Evolutionary conservation across 2,113 vertebrate species (phyloP).

Genomic region (Epinephelus cyanopodus): DNA sequence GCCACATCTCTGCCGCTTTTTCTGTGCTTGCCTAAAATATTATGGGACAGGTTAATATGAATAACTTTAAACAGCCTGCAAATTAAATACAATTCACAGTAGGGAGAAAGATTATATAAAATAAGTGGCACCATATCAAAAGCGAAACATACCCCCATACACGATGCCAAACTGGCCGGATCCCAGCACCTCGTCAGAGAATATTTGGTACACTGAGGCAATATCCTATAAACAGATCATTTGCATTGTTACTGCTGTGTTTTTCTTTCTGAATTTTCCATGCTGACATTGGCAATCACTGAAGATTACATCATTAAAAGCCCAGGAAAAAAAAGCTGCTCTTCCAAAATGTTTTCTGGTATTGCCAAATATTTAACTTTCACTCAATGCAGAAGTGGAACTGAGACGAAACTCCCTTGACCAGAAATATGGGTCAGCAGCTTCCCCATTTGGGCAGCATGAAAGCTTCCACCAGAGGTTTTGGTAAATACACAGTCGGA

Average conservation of each 20-base stretch:
- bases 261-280: slow-evolving; percentile 37
- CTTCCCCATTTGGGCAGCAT: slow-evolving; percentile 52
- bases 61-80: rapidly evolving
- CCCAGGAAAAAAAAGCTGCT: neutral
- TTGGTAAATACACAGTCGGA: slow-evolving; percentile 26
- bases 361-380: slow-evolving; percentile 64
- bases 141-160: slow-evolving; percentile 90
- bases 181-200: slow-evolving; percentile 98
- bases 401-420: slow-evolving; percentile 19
- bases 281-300: slow-evolving; percentile 10
- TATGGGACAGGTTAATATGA: rapidly evolving
- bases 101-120: neutral
- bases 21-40: slow-evolving; percentile 92
- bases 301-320: slow-evolving; percentile 41
- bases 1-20: slow-evolving; percentile 98
- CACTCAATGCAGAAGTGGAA: slow-evolving; percentile 67
- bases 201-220: slow-evolving; percentile 98
- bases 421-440: slow-evolving; percentile 14
- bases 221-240: slow-evolving; percentile 88
- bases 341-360: slow-evolving; percentile 45
- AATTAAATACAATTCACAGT: neutral
- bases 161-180: slow-evolving; percentile 99
- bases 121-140: neutral
- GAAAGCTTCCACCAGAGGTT: slow-evolving; percentile 33
- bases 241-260: slow-evolving; percentile 21